phyloP scores from a whole-genome alignment of 1,140 invertebrate genomes.

The Rhagoletis pomonella region DNA sequence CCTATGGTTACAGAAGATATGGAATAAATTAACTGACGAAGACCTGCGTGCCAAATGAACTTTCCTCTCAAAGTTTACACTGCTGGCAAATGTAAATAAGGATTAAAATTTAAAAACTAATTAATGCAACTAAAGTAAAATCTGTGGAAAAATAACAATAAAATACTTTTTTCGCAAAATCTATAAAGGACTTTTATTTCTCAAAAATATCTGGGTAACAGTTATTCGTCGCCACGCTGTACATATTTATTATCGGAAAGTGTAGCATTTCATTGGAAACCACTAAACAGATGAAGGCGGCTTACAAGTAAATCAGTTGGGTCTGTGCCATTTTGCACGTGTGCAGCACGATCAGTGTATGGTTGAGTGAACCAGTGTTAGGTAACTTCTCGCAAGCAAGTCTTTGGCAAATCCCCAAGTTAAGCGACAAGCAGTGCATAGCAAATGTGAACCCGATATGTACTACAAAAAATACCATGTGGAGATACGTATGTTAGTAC shows the following conservation, averaged over 20 bases:
- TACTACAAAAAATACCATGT: background rate
- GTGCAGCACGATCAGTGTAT: conserved; percentile 7
- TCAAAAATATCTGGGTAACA: background rate
- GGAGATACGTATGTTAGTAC: background rate
- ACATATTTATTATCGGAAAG: conserved; percentile 14
- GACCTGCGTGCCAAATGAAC: too few relatives aligned
- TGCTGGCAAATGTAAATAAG: too few relatives aligned
- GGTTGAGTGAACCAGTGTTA: background rate
- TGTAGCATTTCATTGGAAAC: conserved; percentile 22
- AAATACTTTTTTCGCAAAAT: too few relatives aligned
- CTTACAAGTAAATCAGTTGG: conserved; percentile 34
- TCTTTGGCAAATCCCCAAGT: conserved; percentile 1
- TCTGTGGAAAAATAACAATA: too few relatives aligned
- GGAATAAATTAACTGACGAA: too few relatives aligned
- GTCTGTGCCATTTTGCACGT: conserved; percentile 39
- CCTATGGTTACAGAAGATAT: too few relatives aligned
- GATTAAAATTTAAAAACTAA: too few relatives aligned
- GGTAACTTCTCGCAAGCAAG: background rate
- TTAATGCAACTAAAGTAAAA: too few relatives aligned
- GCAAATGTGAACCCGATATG: conserved; percentile 9
- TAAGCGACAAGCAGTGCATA: background rate
- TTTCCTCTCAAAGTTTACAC: too few relatives aligned
- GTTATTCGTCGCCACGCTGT: background rate
- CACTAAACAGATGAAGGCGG: conserved; percentile 3
- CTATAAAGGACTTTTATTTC: too few relatives aligned